Evolutionary conservation across 2,888 invertebrate genomes (phyloP).

Genomic region (Cryptus armator): DNA sequence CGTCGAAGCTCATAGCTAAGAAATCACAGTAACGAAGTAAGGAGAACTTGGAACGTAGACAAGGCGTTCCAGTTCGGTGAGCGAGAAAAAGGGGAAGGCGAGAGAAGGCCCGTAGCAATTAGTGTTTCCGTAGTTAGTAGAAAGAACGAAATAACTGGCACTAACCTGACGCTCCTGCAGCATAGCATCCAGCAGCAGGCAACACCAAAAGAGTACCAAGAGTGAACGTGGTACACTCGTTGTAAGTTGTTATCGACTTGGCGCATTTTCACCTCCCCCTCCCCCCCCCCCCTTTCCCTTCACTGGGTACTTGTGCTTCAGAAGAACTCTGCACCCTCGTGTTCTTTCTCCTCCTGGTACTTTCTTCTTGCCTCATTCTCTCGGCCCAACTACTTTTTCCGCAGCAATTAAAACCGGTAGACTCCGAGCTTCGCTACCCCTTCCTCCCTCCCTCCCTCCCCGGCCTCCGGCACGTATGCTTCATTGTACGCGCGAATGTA

Average conservation of each 20-base stretch:
- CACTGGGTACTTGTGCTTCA: conserved; percentile 20
- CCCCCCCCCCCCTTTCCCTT: too few relatives aligned
- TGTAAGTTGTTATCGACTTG: conserved; percentile 68
- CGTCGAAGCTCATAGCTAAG: background rate
- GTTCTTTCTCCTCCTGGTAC: conserved; percentile 17
- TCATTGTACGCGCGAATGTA: background rate
- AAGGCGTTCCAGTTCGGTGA: conserved; percentile 17
- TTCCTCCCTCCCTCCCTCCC: background rate
- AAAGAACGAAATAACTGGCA: conserved; percentile 57
- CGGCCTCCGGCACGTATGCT: conserved; percentile 7
- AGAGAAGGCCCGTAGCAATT: conserved; percentile 45
- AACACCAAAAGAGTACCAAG: conserved; percentile 33
- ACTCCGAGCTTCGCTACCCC: conserved; percentile 20
- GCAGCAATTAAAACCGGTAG: conserved; percentile 65
- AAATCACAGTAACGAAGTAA: conserved; percentile 29
- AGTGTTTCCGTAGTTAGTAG: conserved; percentile 55
- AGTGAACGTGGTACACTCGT: conserved; percentile 43
- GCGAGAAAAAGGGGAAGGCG: background rate
- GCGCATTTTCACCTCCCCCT: conserved; percentile 59
- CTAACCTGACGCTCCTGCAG: conserved; percentile 38
- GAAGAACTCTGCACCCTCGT: conserved; percentile 21
- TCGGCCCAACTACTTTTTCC: conserved; percentile 61
- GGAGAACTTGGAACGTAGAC: background rate
- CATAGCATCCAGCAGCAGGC: background rate
- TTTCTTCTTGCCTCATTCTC: conserved; percentile 32